Percentiles rank a stretch among this genome's conserved stretches.
Evolutionary conservation across 2,113 vertebrate genomes (phyloP).

Genomic region (mouse (Mus musculus)): DNA sequence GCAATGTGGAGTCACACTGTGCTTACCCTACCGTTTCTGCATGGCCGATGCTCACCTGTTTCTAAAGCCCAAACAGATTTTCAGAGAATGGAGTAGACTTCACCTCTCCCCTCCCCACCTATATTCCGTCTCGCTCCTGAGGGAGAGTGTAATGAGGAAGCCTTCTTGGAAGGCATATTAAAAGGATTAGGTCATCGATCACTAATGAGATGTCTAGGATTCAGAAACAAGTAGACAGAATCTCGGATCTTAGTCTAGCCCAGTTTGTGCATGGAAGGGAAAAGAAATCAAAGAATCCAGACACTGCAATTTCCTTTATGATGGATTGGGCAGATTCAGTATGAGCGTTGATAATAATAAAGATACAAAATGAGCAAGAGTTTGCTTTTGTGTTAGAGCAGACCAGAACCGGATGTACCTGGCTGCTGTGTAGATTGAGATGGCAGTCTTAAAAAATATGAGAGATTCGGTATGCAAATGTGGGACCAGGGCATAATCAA

Average conservation of each 20-base stretch:
- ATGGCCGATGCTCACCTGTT: neutral
- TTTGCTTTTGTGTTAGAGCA: conserved; percentile 51
- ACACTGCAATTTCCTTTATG: conserved; percentile 56
- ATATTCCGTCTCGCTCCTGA: neutral
- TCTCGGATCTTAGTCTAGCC: conserved; percentile 11
- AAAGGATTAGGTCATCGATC: conserved; percentile 76
- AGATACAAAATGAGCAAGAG: neutral
- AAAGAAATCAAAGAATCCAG: conserved; percentile 43
- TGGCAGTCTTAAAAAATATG: conserved; percentile 61
- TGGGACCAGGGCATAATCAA: conserved; percentile 40
- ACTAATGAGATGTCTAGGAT: conserved; percentile 61
- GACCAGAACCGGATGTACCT: neutral
- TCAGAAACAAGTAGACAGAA: conserved; percentile 63
- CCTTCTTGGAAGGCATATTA: conserved; percentile 75
- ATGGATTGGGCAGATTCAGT: conserved; percentile 9
- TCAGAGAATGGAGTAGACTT: conserved; percentile 28
- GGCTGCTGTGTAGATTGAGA: conserved; percentile 43
- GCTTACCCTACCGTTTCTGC: conserved; percentile 27
- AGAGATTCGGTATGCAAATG: conserved; percentile 71
- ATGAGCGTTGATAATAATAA: conserved; percentile 40
- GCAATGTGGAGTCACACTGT: neutral
- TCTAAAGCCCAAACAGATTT: conserved; percentile 19
- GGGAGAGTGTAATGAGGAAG: conserved; percentile 57
- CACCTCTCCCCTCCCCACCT: neutral
- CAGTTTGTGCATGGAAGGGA: conserved; percentile 30